These are phyloP conservation scores for Merluccius polli DNA, from an alignment of 2,797 vertebrate genomes.

Conservation along the genomic window DNA sequence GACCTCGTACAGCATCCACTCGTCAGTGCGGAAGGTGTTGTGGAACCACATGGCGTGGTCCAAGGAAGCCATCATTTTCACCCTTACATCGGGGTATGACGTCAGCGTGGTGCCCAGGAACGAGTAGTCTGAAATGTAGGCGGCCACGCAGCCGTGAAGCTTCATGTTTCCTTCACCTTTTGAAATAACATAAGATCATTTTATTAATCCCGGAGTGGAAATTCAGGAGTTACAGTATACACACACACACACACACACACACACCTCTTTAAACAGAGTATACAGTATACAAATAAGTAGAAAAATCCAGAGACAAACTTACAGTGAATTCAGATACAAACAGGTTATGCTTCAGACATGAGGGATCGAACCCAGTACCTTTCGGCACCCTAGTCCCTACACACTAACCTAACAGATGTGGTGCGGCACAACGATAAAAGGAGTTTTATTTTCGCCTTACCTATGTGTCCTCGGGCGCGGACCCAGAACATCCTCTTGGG, in stretches of 20 bases:
- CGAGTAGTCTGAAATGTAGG: slow-evolving; percentile 89
- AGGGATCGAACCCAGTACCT: not conserved
- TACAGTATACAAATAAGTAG: too few species aligned
- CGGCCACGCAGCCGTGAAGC: slow-evolving; percentile 92
- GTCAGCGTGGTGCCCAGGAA: slow-evolving; percentile 83
- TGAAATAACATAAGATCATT: not conserved
- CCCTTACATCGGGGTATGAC: slow-evolving; percentile 68
- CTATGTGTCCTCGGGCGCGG: slow-evolving; percentile 85
- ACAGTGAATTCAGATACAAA: not conserved
- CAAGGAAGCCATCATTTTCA: slow-evolving; percentile 79
- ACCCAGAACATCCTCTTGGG: slow-evolving; percentile 90
- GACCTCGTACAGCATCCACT: slow-evolving; percentile 96
- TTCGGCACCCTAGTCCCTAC: not conserved
- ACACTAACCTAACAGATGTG: not conserved
- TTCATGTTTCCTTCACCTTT: slow-evolving; percentile 90
- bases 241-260: not conserved
- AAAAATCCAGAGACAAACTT: not conserved
- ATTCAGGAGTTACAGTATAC: not conserved
- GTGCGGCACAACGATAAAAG: not conserved
- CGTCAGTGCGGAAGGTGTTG: slow-evolving; percentile 84
- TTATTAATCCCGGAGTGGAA: too few species aligned
- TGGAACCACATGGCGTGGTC: slow-evolving; percentile 99
- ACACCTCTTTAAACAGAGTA: not conserved
- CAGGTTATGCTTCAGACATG: not conserved
- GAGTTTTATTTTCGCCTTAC: slow-evolving; percentile 59